Evolutionary conservation across 1,140 invertebrate genomes (phyloP), one percentile per base, ranked within the genome.

Genomic region (Elymnias hypermnestra): DNA sequence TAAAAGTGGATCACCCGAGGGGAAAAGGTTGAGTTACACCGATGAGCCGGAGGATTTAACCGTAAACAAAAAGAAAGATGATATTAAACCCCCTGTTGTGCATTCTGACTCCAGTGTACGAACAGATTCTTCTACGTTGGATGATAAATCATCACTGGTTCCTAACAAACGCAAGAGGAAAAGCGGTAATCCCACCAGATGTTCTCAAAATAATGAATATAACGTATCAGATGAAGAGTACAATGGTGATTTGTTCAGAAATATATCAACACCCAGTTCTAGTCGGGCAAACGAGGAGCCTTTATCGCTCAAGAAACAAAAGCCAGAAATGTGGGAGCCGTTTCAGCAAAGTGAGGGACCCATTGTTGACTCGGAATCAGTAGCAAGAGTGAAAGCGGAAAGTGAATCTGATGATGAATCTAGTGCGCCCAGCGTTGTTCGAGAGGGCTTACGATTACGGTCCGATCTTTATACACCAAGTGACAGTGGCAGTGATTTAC

Each of bases 121-220:
- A 87, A 72, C 87, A 55, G 64, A 87, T 55, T 53, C 73, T 63
- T 63, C 65, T 63, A 63, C 39, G 39, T 49, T 63, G 4, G 79
- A 86, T 14, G 79, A 85, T 37, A 87, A 87, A 59, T 64, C 56
- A 57, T 78, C 72, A 36, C 53, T 76, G 54, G 87, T 87, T 57
- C 89, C 87, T 13, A 90, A 89, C 66, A 90, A 90, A 51, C 83
- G 94, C 53, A 95, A 97, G 74, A 87, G 95, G 28, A 97, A 97
- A 78, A 95, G 92, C 59, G 94, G 94, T 61, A 95, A 96, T 72
- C 95, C 95, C 0, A 97, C 93, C 0, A 87, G 94, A 51, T 95
- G 93, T 81, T 91, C 94, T 1, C 87, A 92, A 28, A 89, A 88
- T 4, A 89, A 90, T 23, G 91, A 91, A 50, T 83, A 85, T 28